These are phyloP conservation scores for Alcedo quadribrachys DNA, from an alignment of 2,797 vertebrate genomes.

Conservation along the genomic window DNA sequence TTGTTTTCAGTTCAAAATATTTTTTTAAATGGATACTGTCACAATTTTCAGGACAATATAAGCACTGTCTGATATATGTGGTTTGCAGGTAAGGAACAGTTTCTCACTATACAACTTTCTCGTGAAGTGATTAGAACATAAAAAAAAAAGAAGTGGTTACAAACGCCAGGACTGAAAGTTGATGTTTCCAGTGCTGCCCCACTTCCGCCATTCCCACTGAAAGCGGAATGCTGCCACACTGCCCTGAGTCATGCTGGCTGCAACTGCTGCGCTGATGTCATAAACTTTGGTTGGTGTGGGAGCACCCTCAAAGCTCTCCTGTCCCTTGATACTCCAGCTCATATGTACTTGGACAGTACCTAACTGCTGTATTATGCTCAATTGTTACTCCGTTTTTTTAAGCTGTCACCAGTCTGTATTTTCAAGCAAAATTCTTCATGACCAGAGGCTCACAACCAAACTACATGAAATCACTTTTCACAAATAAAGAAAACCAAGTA, in stretches of 20 bases:
- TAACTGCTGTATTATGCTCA: neutral
- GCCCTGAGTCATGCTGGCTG: neutral
- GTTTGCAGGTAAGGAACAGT: neutral
- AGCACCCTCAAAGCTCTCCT: neutral
- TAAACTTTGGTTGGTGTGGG: neutral
- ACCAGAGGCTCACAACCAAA: neutral
- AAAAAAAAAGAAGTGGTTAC: neutral
- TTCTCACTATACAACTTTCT: neutral
- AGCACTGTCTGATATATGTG: neutral
- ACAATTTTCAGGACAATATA: neutral
- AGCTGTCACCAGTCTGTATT: neutral
- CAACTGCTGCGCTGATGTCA: neutral
- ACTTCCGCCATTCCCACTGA: neutral
- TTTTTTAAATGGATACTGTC: neutral
- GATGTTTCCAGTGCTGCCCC: neutral
- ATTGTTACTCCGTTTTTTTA: neutral
- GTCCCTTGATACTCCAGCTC: neutral
- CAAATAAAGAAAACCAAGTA: neutral
- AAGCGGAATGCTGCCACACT: neutral
- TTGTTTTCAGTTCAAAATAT: neutral
- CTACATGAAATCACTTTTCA: neutral
- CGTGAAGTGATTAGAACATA: neutral
- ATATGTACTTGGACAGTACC: neutral
- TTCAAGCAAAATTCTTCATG: neutral
- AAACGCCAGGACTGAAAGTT: neutral